Conservation (phyloP, 2,888 invertebrate species). For the Uropetala carovei region DNA sequence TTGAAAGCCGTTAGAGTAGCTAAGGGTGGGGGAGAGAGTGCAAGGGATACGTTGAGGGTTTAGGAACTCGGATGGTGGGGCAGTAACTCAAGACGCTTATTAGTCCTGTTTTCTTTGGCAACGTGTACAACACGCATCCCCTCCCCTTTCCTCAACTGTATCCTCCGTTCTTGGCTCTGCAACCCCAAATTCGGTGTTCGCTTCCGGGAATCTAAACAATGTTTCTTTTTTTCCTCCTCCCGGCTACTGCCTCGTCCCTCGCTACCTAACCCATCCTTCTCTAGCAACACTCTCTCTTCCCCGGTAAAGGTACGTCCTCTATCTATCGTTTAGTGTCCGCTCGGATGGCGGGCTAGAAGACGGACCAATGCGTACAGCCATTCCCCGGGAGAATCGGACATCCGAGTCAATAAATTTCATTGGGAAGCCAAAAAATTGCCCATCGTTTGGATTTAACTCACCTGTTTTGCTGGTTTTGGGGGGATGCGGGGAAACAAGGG, state of each 20-base stretch:
- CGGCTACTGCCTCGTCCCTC: neutral
- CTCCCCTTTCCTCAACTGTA: too few species aligned
- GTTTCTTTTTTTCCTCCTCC: neutral
- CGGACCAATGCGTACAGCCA: neutral
- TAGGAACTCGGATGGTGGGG: too few species aligned
- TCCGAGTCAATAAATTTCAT: conserved; percentile 44
- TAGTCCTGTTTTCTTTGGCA: too few species aligned
- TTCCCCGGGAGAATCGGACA: neutral
- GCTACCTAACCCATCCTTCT: neutral
- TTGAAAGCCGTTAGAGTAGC: too few species aligned
- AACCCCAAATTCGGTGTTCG: too few species aligned
- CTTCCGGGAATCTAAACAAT: too few species aligned
- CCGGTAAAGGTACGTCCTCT: neutral
- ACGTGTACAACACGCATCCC: too few species aligned
- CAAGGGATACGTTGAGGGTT: too few species aligned
- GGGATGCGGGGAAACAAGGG: neutral
- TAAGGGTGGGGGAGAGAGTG: too few species aligned
- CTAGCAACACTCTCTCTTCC: neutral
- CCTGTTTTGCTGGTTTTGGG: neutral
- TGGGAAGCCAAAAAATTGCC: conserved; percentile 1
- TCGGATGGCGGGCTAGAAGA: neutral
- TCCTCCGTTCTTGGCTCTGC: too few species aligned
- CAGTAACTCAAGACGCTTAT: too few species aligned
- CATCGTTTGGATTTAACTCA: conserved; percentile 27
- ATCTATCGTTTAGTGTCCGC: neutral